These are phyloP conservation scores for Pygmarrhopalites habei DNA, from an alignment of 1,140 invertebrate genomes.

Conservation along the genomic window DNA sequence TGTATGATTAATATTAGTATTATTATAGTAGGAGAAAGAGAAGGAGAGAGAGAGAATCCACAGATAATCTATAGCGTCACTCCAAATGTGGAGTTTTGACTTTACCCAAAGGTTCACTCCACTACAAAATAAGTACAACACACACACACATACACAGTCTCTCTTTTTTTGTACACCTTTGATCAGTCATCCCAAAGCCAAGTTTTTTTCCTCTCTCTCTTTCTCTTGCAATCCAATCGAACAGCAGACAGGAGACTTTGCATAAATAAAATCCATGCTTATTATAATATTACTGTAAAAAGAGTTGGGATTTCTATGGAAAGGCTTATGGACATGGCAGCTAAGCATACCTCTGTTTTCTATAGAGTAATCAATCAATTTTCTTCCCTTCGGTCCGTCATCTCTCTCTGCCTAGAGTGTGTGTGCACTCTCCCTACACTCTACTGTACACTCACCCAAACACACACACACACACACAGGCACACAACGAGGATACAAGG, in stretches of 20 bases:
- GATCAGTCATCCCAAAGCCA: no score
- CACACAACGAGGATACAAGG: no score
- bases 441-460: no score
- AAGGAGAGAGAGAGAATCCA: no score
- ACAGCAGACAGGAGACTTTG: slow-evolving; percentile 1
- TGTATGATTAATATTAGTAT: no score
- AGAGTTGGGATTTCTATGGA: slow-evolving; percentile 13
- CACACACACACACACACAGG: no score
- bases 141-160: no score
- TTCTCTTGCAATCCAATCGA: background rate
- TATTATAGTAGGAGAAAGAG: no score
- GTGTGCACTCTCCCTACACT: background rate
- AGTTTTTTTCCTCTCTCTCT: no score
- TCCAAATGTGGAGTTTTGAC: slow-evolving; percentile 12
- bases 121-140: no score
- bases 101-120: slow-evolving; percentile 2
- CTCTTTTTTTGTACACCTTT: no score
- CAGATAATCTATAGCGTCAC: slow-evolving; percentile 1
- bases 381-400: background rate
- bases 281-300: slow-evolving; percentile 7
- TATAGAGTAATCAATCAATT: slow-evolving; percentile 19
- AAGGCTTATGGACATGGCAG: slow-evolving; percentile 1
- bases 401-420: slow-evolving; percentile 6
- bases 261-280: slow-evolving; percentile 14
- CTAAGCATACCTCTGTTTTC: background rate